These are phyloP conservation scores for Pangasius mekongensis DNA, from an alignment of 2,797 vertebrate genomes.

Conservation along the genomic window DNA sequence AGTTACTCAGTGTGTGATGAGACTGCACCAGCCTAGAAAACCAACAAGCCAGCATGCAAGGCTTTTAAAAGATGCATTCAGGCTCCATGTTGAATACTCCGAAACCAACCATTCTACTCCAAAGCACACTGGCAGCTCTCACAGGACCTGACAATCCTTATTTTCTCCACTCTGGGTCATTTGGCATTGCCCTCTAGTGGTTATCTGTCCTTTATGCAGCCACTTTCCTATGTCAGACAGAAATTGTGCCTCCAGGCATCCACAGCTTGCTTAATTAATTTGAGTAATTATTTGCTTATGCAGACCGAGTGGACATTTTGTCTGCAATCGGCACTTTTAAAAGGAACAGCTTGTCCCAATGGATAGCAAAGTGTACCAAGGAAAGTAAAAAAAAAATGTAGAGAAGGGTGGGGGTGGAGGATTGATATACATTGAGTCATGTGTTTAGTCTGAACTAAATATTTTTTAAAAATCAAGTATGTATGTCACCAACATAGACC, in stretches of 20 bases:
- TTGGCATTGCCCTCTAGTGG: constrained; percentile 58
- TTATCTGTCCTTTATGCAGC: constrained; percentile 63
- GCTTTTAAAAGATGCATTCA: constrained; percentile 44
- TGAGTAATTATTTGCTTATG: constrained; percentile 82
- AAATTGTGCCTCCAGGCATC: constrained; percentile 74
- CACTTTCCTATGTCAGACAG: constrained; percentile 52
- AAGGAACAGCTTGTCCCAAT: constrained; percentile 72
- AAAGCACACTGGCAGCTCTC: constrained; percentile 8
- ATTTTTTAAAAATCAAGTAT: background rate
- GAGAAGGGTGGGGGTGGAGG: background rate
- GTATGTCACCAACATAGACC: background rate
- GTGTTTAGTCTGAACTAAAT: background rate
- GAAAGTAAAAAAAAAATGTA: background rate
- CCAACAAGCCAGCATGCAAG: constrained; percentile 62
- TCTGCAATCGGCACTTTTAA: constrained; percentile 75
- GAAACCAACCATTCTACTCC: constrained; percentile 16
- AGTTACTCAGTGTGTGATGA: constrained; percentile 67
- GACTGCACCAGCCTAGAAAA: constrained; percentile 61
- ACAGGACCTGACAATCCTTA: constrained; percentile 60
- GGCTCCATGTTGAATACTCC: constrained; percentile 27
- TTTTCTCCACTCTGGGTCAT: constrained; percentile 68
- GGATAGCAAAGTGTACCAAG: constrained; percentile 64
- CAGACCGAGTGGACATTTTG: constrained; percentile 78
- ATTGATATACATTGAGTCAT: background rate
- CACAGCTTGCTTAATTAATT: constrained; percentile 79